Conservation (phyloP, 2,797 vertebrate species). For the Periophthalmus magnuspinnatus region DNA sequence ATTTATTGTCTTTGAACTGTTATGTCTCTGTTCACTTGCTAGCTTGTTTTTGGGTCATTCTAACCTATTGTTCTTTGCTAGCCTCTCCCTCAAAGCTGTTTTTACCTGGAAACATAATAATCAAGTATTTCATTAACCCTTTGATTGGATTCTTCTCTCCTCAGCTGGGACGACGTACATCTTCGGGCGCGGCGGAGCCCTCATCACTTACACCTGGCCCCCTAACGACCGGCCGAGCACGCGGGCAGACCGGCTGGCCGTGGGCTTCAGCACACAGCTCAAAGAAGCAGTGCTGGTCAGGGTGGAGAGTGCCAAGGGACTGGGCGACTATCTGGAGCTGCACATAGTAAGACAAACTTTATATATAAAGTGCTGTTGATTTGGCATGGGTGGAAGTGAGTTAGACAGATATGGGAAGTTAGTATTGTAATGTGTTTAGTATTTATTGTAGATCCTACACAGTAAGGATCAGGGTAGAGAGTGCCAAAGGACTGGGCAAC, state of each 20-base stretch:
- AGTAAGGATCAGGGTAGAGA: too few species aligned
- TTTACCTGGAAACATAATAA: too few species aligned
- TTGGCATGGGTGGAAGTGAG: not conserved
- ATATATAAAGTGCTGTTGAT: not conserved
- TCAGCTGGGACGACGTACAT: conserved; percentile 96
- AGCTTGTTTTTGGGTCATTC: too few species aligned
- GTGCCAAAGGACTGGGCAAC: too few species aligned
- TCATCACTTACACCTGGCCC: conserved; percentile 96
- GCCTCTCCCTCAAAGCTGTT: too few species aligned
- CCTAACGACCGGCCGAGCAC: conserved; percentile 96
- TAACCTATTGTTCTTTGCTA: too few species aligned
- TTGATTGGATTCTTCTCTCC: conserved; percentile 10
- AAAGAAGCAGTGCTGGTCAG: conserved; percentile 90
- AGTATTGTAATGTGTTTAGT: not conserved
- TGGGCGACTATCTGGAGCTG: conserved; percentile 92
- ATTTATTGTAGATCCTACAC: too few species aligned
- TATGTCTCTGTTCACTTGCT: too few species aligned
- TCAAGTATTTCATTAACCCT: not conserved
- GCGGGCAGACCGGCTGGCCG: conserved; percentile 92
- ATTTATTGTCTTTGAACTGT: too few species aligned
- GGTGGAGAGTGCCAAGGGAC: conserved; percentile 92
- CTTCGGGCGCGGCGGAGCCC: conserved; percentile 91
- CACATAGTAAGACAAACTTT: conserved; percentile 86
- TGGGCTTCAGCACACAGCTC: conserved; percentile 95
- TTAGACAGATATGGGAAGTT: not conserved